phyloP scores from a whole-genome alignment of 2,113 vertebrate genomes.

The Lasiurus borealis region DNA sequence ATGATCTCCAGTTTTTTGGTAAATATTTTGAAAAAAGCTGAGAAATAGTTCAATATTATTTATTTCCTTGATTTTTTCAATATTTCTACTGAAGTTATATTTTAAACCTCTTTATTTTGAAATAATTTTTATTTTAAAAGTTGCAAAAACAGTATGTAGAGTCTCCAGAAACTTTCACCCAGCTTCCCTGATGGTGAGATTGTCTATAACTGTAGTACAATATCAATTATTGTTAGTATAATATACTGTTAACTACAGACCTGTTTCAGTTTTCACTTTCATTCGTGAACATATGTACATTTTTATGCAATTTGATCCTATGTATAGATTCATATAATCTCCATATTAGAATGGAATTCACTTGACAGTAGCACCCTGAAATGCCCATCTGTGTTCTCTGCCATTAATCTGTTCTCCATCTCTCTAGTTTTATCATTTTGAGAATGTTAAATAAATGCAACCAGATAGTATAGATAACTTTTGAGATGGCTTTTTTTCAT shows the following conservation, averaged over 20 bases:
- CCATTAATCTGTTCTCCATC: neutral
- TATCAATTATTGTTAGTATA: neutral
- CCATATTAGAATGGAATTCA: neutral
- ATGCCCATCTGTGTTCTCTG: neutral
- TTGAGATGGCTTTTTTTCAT: neutral
- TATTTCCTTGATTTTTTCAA: neutral
- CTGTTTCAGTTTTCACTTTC: neutral
- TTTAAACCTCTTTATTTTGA: conserved; percentile 21
- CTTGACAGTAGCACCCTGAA: neutral
- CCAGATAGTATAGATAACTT: neutral
- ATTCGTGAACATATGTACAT: neutral
- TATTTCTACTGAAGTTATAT: conserved; percentile 11
- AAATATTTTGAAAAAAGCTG: neutral
- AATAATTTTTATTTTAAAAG: conserved; percentile 6
- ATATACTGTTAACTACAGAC: neutral
- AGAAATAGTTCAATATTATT: conserved; percentile 16
- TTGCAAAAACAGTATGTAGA: neutral
- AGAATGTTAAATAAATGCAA: neutral
- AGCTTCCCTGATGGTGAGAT: neutral
- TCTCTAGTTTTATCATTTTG: neutral
- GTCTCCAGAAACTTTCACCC: neutral
- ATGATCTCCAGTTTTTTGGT: conserved; percentile 8
- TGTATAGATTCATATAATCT: neutral
- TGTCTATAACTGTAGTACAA: neutral
- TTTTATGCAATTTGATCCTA: neutral